Evolutionary conservation across 2,888 invertebrate genomes (phyloP).

Genomic region (Clistopyga incitator): DNA sequence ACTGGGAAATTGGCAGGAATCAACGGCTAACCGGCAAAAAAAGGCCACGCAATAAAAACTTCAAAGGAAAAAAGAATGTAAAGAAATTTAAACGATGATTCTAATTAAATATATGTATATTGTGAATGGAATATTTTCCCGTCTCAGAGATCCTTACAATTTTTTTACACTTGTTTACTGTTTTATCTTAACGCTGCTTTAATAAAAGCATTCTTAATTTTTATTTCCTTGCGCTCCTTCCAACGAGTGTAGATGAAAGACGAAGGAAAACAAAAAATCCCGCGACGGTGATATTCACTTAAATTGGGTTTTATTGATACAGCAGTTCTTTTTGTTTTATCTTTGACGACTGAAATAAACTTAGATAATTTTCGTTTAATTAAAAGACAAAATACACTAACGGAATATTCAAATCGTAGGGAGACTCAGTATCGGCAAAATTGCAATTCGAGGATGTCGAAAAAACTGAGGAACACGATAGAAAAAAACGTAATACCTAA

Average conservation of each 20-base stretch:
- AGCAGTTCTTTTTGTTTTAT: slow-evolving; percentile 39
- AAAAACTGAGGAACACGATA: background rate
- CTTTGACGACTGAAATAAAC: slow-evolving; percentile 17
- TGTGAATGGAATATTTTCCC: slow-evolving; percentile 48
- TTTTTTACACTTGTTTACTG: slow-evolving; percentile 9
- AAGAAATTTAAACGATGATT: slow-evolving; percentile 74
- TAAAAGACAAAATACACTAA: slow-evolving; percentile 26
- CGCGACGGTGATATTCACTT: background rate
- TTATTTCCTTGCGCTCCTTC: background rate
- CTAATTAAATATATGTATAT: slow-evolving; percentile 63
- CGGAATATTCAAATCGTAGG: slow-evolving; percentile 39
- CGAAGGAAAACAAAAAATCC: slow-evolving; percentile 31
- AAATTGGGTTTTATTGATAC: slow-evolving; percentile 35
- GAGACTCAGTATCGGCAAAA: slow-evolving; percentile 15
- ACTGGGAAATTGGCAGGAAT: slow-evolving; percentile 91
- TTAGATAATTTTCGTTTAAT: slow-evolving; percentile 22
- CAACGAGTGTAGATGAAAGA: background rate
- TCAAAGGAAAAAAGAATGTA: slow-evolving; percentile 70
- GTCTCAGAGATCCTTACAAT: slow-evolving; percentile 43
- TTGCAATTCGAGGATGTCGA: slow-evolving; percentile 13
- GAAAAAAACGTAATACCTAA: too few species aligned
- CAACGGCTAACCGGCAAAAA: slow-evolving; percentile 73
- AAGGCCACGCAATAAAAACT: slow-evolving; percentile 69
- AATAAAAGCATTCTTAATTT: background rate
- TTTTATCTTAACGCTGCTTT: slow-evolving; percentile 28